phyloP scores from a whole-genome alignment of 2,113 vertebrate genomes.

The Rhinoptilus africanus region DNA sequence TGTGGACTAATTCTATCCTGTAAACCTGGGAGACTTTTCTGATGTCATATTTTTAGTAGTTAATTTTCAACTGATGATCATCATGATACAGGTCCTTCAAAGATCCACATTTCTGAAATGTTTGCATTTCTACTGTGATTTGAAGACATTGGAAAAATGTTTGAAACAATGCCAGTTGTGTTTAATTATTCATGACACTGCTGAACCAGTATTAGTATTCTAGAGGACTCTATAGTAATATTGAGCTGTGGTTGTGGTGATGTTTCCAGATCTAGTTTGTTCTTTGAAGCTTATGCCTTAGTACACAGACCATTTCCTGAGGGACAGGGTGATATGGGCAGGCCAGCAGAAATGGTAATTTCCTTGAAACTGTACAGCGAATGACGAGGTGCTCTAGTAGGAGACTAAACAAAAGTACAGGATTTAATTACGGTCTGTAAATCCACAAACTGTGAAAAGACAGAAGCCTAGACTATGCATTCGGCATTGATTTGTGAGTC shows the following conservation, averaged over 20 bases:
- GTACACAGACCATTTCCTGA: constrained; percentile 40
- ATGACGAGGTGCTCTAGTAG: constrained; percentile 8
- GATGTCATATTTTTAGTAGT: not conserved
- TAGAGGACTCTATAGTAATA: constrained; percentile 17
- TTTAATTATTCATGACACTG: constrained; percentile 64
- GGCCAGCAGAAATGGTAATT: constrained; percentile 54
- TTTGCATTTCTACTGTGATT: not conserved
- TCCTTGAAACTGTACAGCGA: constrained; percentile 14
- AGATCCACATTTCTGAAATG: not conserved
- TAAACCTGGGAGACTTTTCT: constrained; percentile 19
- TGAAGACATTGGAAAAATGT: constrained; percentile 20
- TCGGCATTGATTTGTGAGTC: constrained; percentile 61
- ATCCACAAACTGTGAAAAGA: constrained; percentile 30
- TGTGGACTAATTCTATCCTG: not conserved
- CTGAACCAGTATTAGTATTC: constrained; percentile 60
- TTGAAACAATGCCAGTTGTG: constrained; percentile 40
- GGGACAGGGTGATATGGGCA: constrained; percentile 39
- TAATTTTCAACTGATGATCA: not conserved
- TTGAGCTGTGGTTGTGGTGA: constrained; percentile 12
- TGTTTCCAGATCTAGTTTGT: constrained; percentile 54
- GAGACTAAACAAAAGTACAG: constrained; percentile 43
- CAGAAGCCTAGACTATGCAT: not conserved
- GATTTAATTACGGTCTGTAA: constrained; percentile 63
- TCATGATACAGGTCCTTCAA: not conserved
- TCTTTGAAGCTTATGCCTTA: constrained; percentile 62